A percentile compares a stretch with the other conserved stretches of the same genome.
Conservation (phyloP, 1,140 invertebrate species). For the Trichoplusia ni region DNA sequence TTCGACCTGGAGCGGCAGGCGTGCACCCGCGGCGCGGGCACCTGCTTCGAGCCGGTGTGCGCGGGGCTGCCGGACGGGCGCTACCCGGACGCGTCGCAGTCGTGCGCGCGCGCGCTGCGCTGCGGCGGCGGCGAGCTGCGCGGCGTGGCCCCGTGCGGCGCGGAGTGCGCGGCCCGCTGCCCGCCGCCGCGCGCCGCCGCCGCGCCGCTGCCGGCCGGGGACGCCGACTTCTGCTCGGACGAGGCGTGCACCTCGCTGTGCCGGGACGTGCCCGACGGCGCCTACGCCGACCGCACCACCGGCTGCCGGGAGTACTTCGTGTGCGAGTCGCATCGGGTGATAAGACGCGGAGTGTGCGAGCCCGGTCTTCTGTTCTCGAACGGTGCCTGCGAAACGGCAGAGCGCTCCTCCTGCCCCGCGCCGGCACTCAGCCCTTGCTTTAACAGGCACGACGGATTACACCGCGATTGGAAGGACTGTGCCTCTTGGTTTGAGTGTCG, state of each 20-base stretch:
- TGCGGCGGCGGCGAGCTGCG: slow-evolving; percentile 60
- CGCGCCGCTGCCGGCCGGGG: slow-evolving; percentile 62
- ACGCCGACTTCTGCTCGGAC: slow-evolving; percentile 74
- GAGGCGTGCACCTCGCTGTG: slow-evolving; percentile 75
- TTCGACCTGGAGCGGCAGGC: slow-evolving; percentile 79
- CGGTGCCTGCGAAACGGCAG: slow-evolving; percentile 67
- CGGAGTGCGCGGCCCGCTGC: slow-evolving; percentile 51
- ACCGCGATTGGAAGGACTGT: slow-evolving; percentile 74
- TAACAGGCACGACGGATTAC: slow-evolving; percentile 65
- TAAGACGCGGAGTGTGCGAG: slow-evolving; percentile 79
- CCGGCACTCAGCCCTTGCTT: slow-evolving; percentile 71
- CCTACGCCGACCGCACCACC: slow-evolving; percentile 82
- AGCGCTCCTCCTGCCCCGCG: slow-evolving; percentile 64
- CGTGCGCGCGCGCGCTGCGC: slow-evolving; percentile 56
- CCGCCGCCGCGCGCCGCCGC: slow-evolving; percentile 60
- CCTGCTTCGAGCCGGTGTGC: slow-evolving; percentile 71
- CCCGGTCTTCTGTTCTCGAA: slow-evolving; percentile 73
- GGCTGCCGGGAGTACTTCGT: slow-evolving; percentile 84
- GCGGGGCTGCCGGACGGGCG: slow-evolving; percentile 67
- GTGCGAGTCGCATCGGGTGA: slow-evolving; percentile 72
- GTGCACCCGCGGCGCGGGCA: slow-evolving; percentile 71
- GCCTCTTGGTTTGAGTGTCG: slow-evolving; percentile 69
- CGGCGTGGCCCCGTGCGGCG: slow-evolving; percentile 54
- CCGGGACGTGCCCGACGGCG: slow-evolving; percentile 78
- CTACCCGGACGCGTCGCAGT: slow-evolving; percentile 73